These are phyloP conservation scores for Megaleporinus macrocephalus DNA, from an alignment of 2,113 vertebrate species.

Conservation along the genomic window DNA sequence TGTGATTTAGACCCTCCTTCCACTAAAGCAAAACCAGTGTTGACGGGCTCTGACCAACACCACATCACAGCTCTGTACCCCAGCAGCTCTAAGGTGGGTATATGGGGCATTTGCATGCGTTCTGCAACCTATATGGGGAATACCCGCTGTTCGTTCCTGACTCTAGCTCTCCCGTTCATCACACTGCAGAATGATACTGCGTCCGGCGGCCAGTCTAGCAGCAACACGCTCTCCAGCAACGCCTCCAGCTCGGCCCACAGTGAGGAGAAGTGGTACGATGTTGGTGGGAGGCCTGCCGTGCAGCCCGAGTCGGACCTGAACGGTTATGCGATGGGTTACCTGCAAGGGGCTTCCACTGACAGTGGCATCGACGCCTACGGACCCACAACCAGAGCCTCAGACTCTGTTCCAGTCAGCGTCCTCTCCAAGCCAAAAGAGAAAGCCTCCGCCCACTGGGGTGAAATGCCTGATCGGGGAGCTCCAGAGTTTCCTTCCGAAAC, in stretches of 20 bases:
- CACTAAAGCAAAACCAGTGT: constrained; percentile 67
- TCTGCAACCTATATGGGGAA: background rate
- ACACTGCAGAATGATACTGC: constrained; percentile 1
- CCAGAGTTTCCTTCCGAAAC: constrained; percentile 80
- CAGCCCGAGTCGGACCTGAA: constrained; percentile 82
- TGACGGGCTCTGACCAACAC: constrained; percentile 68
- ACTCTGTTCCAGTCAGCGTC: constrained; percentile 67
- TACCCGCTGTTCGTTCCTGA: background rate
- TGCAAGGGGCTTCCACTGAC: constrained; percentile 89
- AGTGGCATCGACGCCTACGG: constrained; percentile 91
- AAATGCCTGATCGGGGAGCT: constrained; percentile 83
- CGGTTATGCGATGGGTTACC: constrained; percentile 85
- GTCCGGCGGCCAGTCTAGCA: constrained; percentile 89
- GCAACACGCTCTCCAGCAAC: constrained; percentile 95
- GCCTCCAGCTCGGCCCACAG: constrained; percentile 91
- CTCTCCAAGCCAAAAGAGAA: constrained; percentile 83
- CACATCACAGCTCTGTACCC: constrained; percentile 86
- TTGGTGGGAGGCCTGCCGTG: constrained; percentile 66
- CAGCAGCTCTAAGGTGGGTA: constrained; percentile 88
- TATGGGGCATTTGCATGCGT: background rate
- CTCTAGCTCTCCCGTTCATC: background rate
- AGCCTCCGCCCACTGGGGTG: constrained; percentile 81
- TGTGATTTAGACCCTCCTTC: constrained; percentile 83
- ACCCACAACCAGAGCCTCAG: constrained; percentile 77
- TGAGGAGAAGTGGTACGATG: constrained; percentile 95